These are phyloP conservation scores for Cheilosia vernalis DNA, from an alignment of 2,888 invertebrate genomes.

Conservation along the genomic window DNA sequence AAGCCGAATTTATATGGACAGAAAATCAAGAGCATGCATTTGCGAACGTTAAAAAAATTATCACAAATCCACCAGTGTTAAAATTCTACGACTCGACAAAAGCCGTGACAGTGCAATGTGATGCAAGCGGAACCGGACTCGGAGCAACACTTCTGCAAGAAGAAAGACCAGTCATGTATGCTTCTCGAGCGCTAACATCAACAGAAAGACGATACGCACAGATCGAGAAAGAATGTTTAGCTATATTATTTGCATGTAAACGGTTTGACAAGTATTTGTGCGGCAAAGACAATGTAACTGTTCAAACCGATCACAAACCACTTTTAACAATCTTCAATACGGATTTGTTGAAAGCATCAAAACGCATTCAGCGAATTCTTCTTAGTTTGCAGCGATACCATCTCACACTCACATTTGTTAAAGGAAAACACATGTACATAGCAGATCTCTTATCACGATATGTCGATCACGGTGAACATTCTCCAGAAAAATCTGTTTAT, in stretches of 20 bases:
- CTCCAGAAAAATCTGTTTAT: no score
- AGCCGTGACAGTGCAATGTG: conserved; percentile 2
- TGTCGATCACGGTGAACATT: no score
- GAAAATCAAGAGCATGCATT: conserved; percentile 11
- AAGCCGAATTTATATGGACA: conserved; percentile 5
- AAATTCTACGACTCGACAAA: conserved; percentile 19
- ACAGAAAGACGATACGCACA: conserved; percentile 14
- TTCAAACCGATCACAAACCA: no score
- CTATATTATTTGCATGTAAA: no score
- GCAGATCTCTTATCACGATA: neutral
- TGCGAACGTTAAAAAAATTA: neutral
- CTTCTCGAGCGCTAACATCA: conserved; percentile 6
- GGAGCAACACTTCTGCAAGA: conserved; percentile 26
- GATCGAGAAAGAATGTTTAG: conserved; percentile 13
- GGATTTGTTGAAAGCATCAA: neutral
- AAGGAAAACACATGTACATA: conserved; percentile 24
- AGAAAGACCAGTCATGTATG: conserved; percentile 21
- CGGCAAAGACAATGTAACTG: no score
- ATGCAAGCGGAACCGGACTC: conserved; percentile 17
- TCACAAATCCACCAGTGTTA: conserved; percentile 4
- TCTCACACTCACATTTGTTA: no score
- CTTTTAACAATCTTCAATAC: no score
- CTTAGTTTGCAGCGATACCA: conserved; percentile 22
- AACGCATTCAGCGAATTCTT: conserved; percentile 11
- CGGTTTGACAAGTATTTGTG: no score